phyloP scores from a whole-genome alignment of 2,797 vertebrate genomes.

The Mionectes olivaceus region DNA sequence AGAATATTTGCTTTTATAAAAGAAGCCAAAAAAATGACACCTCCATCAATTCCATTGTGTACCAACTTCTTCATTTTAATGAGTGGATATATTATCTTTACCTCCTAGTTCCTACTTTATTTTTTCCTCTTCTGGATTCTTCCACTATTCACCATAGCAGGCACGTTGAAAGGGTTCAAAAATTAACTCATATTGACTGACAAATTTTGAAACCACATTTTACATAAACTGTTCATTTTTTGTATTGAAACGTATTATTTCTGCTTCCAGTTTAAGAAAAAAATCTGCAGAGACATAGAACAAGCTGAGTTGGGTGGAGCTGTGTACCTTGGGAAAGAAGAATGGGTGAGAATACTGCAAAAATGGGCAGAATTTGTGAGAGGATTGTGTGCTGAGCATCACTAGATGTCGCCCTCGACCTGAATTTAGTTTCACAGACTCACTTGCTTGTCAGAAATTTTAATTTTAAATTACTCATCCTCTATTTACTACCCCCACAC shows the following conservation, averaged over 20 bases:
- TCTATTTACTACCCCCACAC: neutral
- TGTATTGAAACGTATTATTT: neutral
- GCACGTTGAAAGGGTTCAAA: neutral
- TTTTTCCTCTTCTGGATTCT: neutral
- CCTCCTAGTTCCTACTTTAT: neutral
- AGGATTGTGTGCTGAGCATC: neutral
- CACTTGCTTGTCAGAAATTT: neutral
- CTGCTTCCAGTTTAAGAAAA: neutral
- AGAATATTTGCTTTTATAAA: neutral
- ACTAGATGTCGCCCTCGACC: slow-evolving; percentile 71
- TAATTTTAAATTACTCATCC: neutral
- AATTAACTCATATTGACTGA: neutral
- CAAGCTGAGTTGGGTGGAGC: neutral
- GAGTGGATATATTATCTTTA: neutral
- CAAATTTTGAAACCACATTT: fast-evolving
- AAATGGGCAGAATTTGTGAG: neutral
- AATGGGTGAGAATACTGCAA: neutral
- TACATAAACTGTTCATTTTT: too few relatives aligned
- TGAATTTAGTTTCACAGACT: neutral
- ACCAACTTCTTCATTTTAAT: neutral
- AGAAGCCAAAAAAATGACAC: neutral
- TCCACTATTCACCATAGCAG: neutral
- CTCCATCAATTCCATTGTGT: fast-evolving
- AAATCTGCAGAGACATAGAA: neutral
- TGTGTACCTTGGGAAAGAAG: neutral